Percentiles rank a stretch among this genome's conserved stretches.
These are phyloP conservation scores for Bradysia coprophila DNA, from an alignment of 1,140 invertebrate species.

Conservation along the genomic window DNA sequence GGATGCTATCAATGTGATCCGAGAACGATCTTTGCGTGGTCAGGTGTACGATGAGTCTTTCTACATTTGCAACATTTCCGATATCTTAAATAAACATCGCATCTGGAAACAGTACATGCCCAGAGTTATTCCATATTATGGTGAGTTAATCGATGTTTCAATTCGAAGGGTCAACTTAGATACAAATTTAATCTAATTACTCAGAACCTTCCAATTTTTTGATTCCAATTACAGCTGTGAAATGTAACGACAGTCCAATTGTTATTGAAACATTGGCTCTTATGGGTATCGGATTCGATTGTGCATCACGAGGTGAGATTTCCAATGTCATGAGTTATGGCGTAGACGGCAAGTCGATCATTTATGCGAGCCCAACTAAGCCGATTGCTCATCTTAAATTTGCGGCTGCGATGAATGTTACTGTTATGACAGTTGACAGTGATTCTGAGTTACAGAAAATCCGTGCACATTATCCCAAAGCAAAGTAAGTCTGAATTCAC, in stretches of 20 bases:
- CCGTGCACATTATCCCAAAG: conserved; percentile 59
- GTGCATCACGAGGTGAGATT: conserved; percentile 89
- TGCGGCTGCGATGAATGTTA: conserved; percentile 56
- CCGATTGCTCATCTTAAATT: conserved; percentile 78
- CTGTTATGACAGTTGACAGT: conserved; percentile 91
- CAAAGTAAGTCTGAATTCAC: conserved; percentile 60
- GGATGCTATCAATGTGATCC: neutral
- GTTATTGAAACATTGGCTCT: conserved; percentile 70
- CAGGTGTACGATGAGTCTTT: conserved; percentile 63
- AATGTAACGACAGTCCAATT: conserved; percentile 80
- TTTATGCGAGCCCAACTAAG: conserved; percentile 97
- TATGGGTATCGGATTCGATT: conserved; percentile 85
- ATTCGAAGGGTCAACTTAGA: neutral
- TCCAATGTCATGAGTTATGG: conserved; percentile 40
- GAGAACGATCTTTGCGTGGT: neutral
- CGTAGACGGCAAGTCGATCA: conserved; percentile 64
- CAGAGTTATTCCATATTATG: conserved; percentile 83
- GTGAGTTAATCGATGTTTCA: conserved; percentile 25
- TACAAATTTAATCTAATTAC: no score
- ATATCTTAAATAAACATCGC: conserved; percentile 68
- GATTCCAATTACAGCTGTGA: conserved; percentile 51
- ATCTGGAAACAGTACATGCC: conserved; percentile 74
- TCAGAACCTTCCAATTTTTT: no score
- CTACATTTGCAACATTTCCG: conserved; percentile 80
- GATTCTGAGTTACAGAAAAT: conserved; percentile 88